A percentile compares a stretch with the other conserved stretches of the same genome.
These are phyloP conservation scores for Agriopis aurantiaria DNA, from an alignment of 2,888 invertebrate species.

Conservation along the genomic window DNA sequence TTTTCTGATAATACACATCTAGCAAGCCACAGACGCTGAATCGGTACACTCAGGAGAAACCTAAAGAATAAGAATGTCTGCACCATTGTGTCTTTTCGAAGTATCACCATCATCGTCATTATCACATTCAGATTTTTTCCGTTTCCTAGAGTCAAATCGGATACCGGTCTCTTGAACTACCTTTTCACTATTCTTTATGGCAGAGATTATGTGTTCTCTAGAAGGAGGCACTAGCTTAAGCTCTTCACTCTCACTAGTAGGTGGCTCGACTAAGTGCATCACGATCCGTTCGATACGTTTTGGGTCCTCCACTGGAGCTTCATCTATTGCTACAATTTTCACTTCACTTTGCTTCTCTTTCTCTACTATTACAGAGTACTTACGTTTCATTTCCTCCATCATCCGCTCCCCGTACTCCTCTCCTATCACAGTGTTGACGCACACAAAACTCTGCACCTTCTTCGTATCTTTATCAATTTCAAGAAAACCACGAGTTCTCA, in stretches of 20 bases:
- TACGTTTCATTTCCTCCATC: conserved; percentile 92
- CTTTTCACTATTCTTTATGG: conserved; percentile 80
- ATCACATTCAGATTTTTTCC: conserved; percentile 69
- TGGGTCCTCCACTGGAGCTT: conserved; percentile 89
- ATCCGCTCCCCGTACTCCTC: conserved; percentile 91
- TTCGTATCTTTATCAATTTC: conserved; percentile 92
- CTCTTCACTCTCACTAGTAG: conserved; percentile 70
- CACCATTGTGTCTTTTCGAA: conserved; percentile 69
- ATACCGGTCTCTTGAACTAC: conserved; percentile 79
- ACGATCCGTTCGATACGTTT: conserved; percentile 90
- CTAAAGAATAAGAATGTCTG: conserved; percentile 51
- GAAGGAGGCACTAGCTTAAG: conserved; percentile 77
- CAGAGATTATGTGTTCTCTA: conserved; percentile 79
- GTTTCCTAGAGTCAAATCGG: conserved; percentile 75
- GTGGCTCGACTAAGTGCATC: conserved; percentile 86
- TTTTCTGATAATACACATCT: background rate
- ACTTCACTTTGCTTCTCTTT: conserved; percentile 74
- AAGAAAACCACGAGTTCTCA: conserved; percentile 93
- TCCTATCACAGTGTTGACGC: conserved; percentile 92
- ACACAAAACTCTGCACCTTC: conserved; percentile 94
- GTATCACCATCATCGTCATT: conserved; percentile 66
- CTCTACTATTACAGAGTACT: conserved; percentile 90
- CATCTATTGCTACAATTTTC: conserved; percentile 59
- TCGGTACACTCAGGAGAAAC: conserved; percentile 32
- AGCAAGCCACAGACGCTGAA: conserved; percentile 10